Conservation (phyloP, 1,140 invertebrate genomes). For the Euglossa dilemma region DNA sequence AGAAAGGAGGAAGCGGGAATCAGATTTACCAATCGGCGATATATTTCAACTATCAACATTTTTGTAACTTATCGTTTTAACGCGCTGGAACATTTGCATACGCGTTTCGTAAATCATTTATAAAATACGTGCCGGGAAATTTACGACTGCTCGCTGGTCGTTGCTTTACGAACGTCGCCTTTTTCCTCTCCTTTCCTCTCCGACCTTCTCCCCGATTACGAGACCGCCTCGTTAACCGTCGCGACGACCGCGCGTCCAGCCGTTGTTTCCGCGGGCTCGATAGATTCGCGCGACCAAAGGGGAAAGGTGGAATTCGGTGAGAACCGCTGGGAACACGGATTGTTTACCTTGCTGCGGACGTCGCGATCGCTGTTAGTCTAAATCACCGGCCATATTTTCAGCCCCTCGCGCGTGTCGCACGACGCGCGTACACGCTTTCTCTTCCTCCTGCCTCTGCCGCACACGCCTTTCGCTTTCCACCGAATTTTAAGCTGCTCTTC, state of each 20-base stretch:
- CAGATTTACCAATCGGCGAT: constrained; percentile 53
- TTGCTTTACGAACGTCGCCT: constrained; percentile 23
- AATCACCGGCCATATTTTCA: constrained; percentile 56
- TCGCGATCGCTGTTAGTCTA: constrained; percentile 59
- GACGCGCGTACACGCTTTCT: constrained; percentile 32
- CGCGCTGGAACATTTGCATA: constrained; percentile 39
- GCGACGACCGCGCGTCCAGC: too few species aligned
- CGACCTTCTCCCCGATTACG: neutral
- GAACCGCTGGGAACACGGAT: constrained; percentile 59
- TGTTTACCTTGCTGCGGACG: constrained; percentile 68
- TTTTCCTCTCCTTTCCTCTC: neutral
- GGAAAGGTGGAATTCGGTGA: constrained; percentile 53
- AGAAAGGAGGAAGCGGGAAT: constrained; percentile 46
- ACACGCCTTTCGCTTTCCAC: neutral
- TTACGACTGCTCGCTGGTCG: constrained; percentile 33
- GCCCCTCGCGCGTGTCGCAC: neutral
- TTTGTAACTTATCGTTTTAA: constrained; percentile 53
- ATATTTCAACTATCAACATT: constrained; percentile 54
- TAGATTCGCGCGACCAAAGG: neutral
- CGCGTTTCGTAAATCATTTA: constrained; percentile 49
- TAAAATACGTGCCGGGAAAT: constrained; percentile 37
- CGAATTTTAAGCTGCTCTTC: neutral
- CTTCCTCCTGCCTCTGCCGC: constrained; percentile 7
- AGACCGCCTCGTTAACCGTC: neutral
- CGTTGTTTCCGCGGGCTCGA: neutral